Base-by-base conservation (phyloP, 2,113 vertebrate genomes). In the Phoxinus phoxinus region DNA sequence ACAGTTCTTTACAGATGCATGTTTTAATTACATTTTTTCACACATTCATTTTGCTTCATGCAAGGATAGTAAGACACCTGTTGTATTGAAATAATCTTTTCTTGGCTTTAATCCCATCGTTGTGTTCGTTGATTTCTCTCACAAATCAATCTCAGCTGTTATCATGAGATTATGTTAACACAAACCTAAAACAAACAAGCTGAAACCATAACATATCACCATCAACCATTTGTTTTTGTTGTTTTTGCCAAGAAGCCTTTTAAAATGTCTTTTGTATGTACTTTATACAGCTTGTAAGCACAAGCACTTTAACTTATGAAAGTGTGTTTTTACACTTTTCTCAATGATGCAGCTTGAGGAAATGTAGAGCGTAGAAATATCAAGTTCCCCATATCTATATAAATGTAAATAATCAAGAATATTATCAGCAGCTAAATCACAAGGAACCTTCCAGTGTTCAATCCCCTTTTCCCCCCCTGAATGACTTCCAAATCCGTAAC, bases 161-260 rank as follows among this genome's bases (percentile, higher is more conserved):
- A 61, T 13, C 19, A 37, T 27, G 37, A 61, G 12, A 61, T n/a
- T 58, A 78, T 53, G 48, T 56, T 19, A 77, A 32, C 27, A 77
- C 75, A 61, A 78, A 78, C 76, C 21, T 78, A n/a, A 78, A 37
- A 48, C 41, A 44, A 74, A 69, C 30, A 35, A 35, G 32, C 19
- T 35, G 32, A 69, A 69, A 69, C 32, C 15, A 19, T 53, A 53
- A 53, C 48, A 19, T 32, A 48, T 32, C 30, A 69, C 19, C 74
- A 35, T 76, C 19, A 32, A 53, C 17, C 74, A 76, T 21, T 30
- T 23, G 48, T 56, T 56, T 56, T 75, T 25, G 25, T 51, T 75
- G 44, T 19, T 51, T 27, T n/a, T 67, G 27, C 63, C 27, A 35
- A 67, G 63, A 67, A 35, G 63, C 17, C 27, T 35, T 69, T 67